Conservation (phyloP, 2,113 vertebrate species). For the Zapornia atra region DNA sequence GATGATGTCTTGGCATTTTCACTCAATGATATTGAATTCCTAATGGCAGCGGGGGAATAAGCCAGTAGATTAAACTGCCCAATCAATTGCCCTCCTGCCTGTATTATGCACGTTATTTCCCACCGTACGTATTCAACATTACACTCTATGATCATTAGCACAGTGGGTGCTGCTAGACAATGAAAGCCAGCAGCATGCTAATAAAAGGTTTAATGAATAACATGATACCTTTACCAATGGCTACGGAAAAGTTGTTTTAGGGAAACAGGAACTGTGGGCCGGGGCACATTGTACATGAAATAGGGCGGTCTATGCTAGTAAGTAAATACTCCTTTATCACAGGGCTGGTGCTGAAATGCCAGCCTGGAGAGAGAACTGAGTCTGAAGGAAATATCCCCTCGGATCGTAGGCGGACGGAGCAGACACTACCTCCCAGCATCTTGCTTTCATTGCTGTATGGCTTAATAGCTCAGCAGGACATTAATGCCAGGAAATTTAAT, state of each 20-base stretch:
- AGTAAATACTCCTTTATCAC: not conserved
- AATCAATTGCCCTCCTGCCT: conserved; percentile 21
- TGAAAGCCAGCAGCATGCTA: conserved; percentile 25
- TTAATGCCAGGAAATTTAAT: not conserved
- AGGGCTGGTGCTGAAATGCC: not conserved
- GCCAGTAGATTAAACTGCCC: conserved; percentile 6
- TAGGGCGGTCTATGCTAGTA: not conserved
- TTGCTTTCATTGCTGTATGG: fast-evolving
- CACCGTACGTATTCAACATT: not conserved
- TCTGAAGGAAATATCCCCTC: not conserved
- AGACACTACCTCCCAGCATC: not conserved
- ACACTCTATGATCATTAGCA: not conserved
- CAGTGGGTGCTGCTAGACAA: conserved; percentile 17
- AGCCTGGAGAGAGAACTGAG: not conserved
- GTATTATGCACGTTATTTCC: not conserved
- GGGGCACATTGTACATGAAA: not conserved
- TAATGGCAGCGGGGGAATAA: not conserved
- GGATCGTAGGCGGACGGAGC: not conserved
- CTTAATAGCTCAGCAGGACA: not conserved
- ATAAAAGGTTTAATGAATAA: conserved; percentile 25
- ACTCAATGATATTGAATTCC: not conserved
- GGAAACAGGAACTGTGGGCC: not conserved
- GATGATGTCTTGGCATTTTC: not conserved
- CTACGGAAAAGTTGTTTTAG: not conserved
- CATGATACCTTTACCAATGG: not conserved